phyloP scores from a whole-genome alignment of 1,140 invertebrate genomes.

The Camponotus floridanus region DNA sequence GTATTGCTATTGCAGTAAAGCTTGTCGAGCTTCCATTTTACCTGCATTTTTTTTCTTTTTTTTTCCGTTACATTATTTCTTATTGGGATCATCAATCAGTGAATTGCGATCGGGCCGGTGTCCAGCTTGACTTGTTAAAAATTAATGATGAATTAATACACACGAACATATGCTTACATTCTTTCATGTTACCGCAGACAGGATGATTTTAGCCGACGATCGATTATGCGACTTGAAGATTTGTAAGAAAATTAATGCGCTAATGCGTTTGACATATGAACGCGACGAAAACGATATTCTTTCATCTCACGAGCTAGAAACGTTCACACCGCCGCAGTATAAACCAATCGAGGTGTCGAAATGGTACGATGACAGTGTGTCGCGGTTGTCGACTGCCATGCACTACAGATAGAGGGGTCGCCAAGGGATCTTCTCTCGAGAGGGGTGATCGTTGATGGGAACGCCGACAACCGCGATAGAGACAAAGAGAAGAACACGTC shows the following conservation, averaged over 20 bases:
- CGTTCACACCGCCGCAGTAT: conserved; percentile 42
- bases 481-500: conserved; percentile 8
- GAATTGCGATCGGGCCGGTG: conserved; percentile 71
- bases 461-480: conserved; percentile 43
- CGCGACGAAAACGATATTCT: conserved; percentile 16
- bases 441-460: conserved; percentile 64
- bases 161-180: background rate
- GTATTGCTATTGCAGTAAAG: conserved; percentile 71
- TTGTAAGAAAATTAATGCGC: conserved; percentile 12
- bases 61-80: conserved; percentile 21
- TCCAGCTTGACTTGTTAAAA: conserved; percentile 80
- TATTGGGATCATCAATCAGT: conserved; percentile 51
- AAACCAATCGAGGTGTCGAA: conserved; percentile 73
- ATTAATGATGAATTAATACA: conserved; percentile 74
- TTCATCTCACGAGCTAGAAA: background rate
- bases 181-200: background rate
- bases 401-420: conserved; percentile 41
- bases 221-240: background rate
- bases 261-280: background rate
- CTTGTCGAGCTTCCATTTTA: conserved; percentile 17
- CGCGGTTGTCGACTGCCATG: conserved; percentile 53
- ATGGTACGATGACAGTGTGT: conserved; percentile 57
- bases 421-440: conserved; percentile 55
- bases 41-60: background rate
- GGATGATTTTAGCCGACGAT: conserved; percentile 26